A percentile compares a stretch with the other conserved stretches of the same genome.
These are phyloP conservation scores for Augochlorella aurata DNA, from an alignment of 2,888 invertebrate genomes.

Conservation along the genomic window DNA sequence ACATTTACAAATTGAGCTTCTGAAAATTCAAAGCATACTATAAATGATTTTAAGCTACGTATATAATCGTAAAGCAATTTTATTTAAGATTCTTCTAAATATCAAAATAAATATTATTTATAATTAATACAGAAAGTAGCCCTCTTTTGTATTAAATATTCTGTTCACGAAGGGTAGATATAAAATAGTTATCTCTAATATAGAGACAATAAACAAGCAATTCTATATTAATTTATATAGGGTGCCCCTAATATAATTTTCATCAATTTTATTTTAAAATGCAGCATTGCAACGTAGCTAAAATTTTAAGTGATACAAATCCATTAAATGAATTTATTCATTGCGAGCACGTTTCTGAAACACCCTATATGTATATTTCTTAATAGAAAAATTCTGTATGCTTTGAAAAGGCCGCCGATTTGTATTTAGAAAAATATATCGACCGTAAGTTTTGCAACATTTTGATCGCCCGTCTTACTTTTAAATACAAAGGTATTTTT, in stretches of 20 bases:
- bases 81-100: constrained; percentile 8
- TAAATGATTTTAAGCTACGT: neutral
- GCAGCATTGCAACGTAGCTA: constrained; percentile 20
- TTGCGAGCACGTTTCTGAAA: constrained; percentile 18
- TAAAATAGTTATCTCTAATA: constrained; percentile 71
- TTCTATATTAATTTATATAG: constrained; percentile 39
- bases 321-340: constrained; percentile 12
- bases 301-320: constrained; percentile 23
- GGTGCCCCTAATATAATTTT: constrained; percentile 19
- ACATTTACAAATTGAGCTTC: neutral
- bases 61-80: constrained; percentile 17
- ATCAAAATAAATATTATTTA: constrained; percentile 15
- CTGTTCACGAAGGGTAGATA: constrained; percentile 41
- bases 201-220: constrained; percentile 68
- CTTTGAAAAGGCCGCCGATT: constrained; percentile 32
- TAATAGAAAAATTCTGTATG: constrained; percentile 34
- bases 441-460: constrained; percentile 26
- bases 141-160: constrained; percentile 11
- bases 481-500: constrained; percentile 11
- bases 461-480: constrained; percentile 27
- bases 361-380: constrained; percentile 42
- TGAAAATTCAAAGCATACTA: constrained; percentile 22
- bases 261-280: constrained; percentile 26
- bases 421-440: constrained; percentile 55
- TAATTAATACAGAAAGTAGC: constrained; percentile 9